A percentile compares a stretch with the other conserved stretches of the same genome.
Conservation (phyloP, 2,888 invertebrate species). For the Lumbricus terrestris region DNA sequence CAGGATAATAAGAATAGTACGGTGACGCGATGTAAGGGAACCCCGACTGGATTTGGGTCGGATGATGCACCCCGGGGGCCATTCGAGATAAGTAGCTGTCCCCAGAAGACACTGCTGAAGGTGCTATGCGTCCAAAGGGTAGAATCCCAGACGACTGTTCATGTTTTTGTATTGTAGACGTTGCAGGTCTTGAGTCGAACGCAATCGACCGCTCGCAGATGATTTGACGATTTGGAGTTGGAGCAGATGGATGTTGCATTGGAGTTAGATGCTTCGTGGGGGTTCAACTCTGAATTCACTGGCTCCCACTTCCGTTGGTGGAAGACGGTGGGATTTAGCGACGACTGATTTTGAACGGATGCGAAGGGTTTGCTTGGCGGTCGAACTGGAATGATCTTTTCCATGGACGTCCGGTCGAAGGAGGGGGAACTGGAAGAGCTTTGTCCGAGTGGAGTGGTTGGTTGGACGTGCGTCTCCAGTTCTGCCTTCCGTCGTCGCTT, state of each 20-base stretch:
- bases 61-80: neutral
- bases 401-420: neutral
- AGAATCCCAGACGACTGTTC: neutral
- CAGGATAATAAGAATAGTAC: neutral
- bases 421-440: neutral
- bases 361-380: neutral
- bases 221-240: neutral
- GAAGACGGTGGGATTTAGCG: neutral
- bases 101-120: neutral
- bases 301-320: neutral
- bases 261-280: neutral
- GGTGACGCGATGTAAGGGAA: neutral
- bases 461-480: neutral
- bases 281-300: neutral
- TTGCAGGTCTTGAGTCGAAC: neutral
- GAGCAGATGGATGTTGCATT: neutral
- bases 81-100: neutral
- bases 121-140: neutral
- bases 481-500: neutral
- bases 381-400: neutral
- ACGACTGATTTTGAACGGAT: neutral
- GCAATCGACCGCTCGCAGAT: neutral
- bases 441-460: neutral
- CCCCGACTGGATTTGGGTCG: neutral
- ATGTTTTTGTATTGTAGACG: neutral